Evolutionary conservation across 2,113 vertebrate genomes (phyloP).

Genomic region (Okapia johnstoni): DNA sequence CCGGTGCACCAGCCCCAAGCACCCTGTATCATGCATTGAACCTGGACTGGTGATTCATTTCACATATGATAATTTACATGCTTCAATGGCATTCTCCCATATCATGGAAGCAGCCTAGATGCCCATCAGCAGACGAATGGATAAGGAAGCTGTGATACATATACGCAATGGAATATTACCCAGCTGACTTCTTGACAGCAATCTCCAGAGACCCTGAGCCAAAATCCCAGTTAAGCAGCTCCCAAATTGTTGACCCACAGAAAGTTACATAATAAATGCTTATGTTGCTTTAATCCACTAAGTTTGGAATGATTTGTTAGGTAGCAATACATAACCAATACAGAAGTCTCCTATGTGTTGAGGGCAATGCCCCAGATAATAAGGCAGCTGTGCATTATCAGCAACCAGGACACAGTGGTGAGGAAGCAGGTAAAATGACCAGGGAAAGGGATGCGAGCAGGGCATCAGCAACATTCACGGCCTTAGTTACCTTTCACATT

Average conservation of each 20-base stretch:
- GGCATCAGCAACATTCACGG: neutral
- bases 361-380: neutral
- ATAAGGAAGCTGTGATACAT: too few relatives aligned
- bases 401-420: neutral
- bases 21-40: too few relatives aligned
- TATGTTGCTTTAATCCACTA: neutral
- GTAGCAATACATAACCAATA: neutral
- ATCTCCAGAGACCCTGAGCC: neutral
- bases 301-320: neutral
- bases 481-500: neutral
- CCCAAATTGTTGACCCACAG: neutral
- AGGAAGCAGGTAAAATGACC: neutral
- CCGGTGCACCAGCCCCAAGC: too few relatives aligned
- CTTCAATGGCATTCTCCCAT: too few relatives aligned
- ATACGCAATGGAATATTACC: too few relatives aligned
- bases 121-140: too few relatives aligned
- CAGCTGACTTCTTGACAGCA: neutral
- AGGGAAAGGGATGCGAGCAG: neutral
- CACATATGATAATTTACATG: too few relatives aligned
- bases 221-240: neutral
- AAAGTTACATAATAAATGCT: neutral
- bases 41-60: too few relatives aligned
- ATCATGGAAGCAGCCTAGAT: too few relatives aligned
- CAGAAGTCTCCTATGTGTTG: neutral
- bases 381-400: neutral